These are phyloP conservation scores for Baronia brevicornis DNA, from an alignment of 2,888 invertebrate genomes.

Conservation along the genomic window DNA sequence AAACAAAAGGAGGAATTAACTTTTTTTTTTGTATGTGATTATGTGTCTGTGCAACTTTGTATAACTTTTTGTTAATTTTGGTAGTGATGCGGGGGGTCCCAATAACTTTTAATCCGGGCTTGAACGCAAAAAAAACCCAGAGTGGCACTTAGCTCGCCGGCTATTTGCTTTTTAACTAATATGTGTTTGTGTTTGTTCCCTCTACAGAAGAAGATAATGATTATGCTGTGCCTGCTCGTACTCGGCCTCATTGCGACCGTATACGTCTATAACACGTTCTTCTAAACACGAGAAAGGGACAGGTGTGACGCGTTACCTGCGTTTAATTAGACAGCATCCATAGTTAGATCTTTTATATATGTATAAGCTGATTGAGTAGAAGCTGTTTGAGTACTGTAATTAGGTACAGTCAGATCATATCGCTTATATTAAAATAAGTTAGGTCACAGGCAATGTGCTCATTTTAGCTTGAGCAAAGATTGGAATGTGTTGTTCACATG, in stretches of 20 bases:
- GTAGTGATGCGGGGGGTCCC: too few relatives aligned
- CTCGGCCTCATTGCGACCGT: slow-evolving; percentile 81
- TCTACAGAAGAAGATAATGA: slow-evolving; percentile 95
- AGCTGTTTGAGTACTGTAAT: slow-evolving; percentile 23
- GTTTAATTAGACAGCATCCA: slow-evolving; percentile 47
- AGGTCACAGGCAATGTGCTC: slow-evolving; percentile 2
- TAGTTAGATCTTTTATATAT: slow-evolving; percentile 39
- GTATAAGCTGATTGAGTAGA: slow-evolving; percentile 37
- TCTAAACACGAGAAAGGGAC: slow-evolving; percentile 63
- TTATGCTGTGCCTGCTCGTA: slow-evolving; percentile 90
- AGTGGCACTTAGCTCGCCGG: slow-evolving; percentile 39
- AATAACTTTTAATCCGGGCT: too few relatives aligned
- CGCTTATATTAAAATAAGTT: slow-evolving; percentile 13
- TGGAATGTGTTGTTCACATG: background rate
- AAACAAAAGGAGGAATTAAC: too few relatives aligned
- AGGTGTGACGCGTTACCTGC: slow-evolving; percentile 61
- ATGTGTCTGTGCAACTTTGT: too few relatives aligned
- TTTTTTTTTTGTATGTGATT: too few relatives aligned
- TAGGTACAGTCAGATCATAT: slow-evolving; percentile 15
- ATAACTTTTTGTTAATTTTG: too few relatives aligned
- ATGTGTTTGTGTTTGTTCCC: slow-evolving; percentile 66
- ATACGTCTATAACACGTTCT: slow-evolving; percentile 74
- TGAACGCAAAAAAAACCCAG: too few relatives aligned
- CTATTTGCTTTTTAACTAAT: slow-evolving; percentile 55
- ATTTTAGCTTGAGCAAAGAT: too few relatives aligned